Conservation (phyloP, 1,140 invertebrate genomes). For the Dinoponera quadriceps region DNA sequence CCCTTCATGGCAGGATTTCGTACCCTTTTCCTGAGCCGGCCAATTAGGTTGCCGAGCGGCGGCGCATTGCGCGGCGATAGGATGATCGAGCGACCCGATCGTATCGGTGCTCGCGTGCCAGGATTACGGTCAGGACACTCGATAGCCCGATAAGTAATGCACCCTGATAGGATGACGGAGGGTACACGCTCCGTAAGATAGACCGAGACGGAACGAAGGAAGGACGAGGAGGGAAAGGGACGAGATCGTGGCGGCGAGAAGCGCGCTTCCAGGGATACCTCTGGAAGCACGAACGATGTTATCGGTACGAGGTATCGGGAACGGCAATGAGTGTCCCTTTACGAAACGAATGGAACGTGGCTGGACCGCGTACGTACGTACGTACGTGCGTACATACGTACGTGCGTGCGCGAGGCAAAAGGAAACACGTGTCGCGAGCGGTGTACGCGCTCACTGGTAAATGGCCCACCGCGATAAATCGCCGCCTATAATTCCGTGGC, state of each 20-base stretch:
- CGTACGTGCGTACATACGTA: neutral
- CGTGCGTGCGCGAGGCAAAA: slow-evolving; percentile 42
- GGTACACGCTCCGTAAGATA: slow-evolving; percentile 62
- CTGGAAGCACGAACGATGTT: slow-evolving; percentile 71
- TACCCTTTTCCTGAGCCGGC: slow-evolving; percentile 59
- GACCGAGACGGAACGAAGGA: slow-evolving; percentile 2
- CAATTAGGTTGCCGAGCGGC: slow-evolving; percentile 75
- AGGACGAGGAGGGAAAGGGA: neutral
- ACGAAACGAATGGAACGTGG: slow-evolving; percentile 69
- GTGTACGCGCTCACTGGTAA: slow-evolving; percentile 13
- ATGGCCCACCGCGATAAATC: slow-evolving; percentile 26
- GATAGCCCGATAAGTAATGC: slow-evolving; percentile 81
- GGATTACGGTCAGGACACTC: slow-evolving; percentile 79
- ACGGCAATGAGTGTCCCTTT: slow-evolving; percentile 67
- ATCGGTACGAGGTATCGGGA: slow-evolving; percentile 70
- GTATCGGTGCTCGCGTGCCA: slow-evolving; percentile 80
- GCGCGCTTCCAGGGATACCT: slow-evolving; percentile 18
- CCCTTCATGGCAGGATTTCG: slow-evolving; percentile 20
- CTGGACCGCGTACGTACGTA: neutral
- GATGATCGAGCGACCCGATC: slow-evolving; percentile 81
- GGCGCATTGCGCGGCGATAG: slow-evolving; percentile 79
- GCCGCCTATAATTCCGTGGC: slow-evolving; percentile 32
- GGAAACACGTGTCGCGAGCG: slow-evolving; percentile 15
- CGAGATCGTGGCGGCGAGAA: slow-evolving; percentile 17
- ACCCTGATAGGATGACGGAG: slow-evolving; percentile 79